Evolutionary conservation across 1,140 invertebrate species (phyloP).

Genomic region (Teleogryllus occipitalis): DNA sequence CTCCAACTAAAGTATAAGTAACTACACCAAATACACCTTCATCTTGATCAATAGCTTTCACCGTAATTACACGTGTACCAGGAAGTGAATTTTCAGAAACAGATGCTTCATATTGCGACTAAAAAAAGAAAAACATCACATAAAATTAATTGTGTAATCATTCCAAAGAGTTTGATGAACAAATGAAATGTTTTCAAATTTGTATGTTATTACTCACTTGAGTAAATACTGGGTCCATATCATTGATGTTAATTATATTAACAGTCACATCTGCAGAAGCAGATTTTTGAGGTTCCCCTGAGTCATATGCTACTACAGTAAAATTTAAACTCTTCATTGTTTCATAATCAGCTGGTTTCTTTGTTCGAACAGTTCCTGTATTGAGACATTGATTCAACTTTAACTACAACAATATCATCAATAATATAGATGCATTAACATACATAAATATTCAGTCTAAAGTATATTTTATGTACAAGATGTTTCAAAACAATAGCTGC

Average conservation of each 20-base stretch:
- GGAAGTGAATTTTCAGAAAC: slow-evolving; percentile 65
- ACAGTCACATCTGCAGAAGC: slow-evolving; percentile 65
- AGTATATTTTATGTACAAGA: neutral
- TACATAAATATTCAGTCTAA: neutral
- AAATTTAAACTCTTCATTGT: slow-evolving; percentile 64
- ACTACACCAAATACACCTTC: slow-evolving; percentile 64
- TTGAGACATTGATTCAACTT: neutral
- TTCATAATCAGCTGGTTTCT: slow-evolving; percentile 76
- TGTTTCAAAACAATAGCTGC: neutral
- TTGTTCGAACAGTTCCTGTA: slow-evolving; percentile 67
- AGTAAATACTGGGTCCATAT: slow-evolving; percentile 72
- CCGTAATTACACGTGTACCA: slow-evolving; percentile 57
- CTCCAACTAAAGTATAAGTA: slow-evolving; percentile 66
- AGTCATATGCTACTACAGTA: slow-evolving; percentile 70
- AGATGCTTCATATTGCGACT: slow-evolving; percentile 54
- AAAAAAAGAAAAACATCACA: slow-evolving; percentile 24
- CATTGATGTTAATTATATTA: slow-evolving; percentile 76
- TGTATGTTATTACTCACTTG: slow-evolving; percentile 30
- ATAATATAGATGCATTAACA: neutral
- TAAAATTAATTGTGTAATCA: neutral
- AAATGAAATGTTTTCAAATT: neutral
- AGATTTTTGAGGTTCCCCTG: slow-evolving; percentile 70
- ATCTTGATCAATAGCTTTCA: slow-evolving; percentile 66
- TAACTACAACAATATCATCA: neutral
- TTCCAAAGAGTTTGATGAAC: neutral